Evolutionary conservation across 1,140 invertebrate species (phyloP).

Genomic region (Trichogramma pretiosum): DNA sequence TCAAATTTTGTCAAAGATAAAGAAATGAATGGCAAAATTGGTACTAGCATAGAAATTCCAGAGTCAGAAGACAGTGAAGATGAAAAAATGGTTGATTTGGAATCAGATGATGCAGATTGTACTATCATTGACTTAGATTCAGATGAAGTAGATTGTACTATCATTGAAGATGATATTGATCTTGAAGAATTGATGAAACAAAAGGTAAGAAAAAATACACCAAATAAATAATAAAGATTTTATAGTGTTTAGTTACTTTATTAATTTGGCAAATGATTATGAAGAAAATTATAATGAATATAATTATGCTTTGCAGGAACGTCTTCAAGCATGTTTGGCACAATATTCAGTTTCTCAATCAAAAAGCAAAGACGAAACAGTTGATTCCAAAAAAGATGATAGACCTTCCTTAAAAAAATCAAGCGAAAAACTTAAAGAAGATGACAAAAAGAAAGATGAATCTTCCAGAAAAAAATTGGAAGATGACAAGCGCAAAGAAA

Average conservation of each 20-base stretch:
- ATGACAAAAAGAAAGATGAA: constrained; percentile 38
- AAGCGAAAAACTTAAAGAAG: constrained; percentile 39
- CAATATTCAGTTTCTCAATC: constrained; percentile 43
- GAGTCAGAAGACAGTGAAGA: constrained; percentile 62
- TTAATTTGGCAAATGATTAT: too few relatives aligned
- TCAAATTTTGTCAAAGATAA: constrained; percentile 22
- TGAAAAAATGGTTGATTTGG: constrained; percentile 58
- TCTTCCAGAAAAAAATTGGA: constrained; percentile 33
- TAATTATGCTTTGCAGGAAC: constrained; percentile 37
- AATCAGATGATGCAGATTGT: constrained; percentile 63
- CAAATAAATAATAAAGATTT: background rate
- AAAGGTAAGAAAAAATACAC: constrained; percentile 49
- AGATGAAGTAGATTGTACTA: constrained; percentile 69
- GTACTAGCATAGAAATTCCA: constrained; percentile 51
- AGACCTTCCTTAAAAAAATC: too few relatives aligned
- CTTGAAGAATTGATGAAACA: constrained; percentile 81
- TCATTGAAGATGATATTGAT: constrained; percentile 78
- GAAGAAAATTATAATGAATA: too few relatives aligned
- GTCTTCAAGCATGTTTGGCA: constrained; percentile 51
- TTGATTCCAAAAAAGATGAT: constrained; percentile 28
- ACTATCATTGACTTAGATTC: constrained; percentile 66
- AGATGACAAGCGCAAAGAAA: constrained; percentile 33
- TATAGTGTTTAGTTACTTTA: background rate
- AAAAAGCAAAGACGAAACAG: constrained; percentile 27
- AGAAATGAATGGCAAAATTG: constrained; percentile 37